Base-by-base conservation (phyloP, 2,888 invertebrate genomes). In the Hipparchia sbordonii region DNA sequence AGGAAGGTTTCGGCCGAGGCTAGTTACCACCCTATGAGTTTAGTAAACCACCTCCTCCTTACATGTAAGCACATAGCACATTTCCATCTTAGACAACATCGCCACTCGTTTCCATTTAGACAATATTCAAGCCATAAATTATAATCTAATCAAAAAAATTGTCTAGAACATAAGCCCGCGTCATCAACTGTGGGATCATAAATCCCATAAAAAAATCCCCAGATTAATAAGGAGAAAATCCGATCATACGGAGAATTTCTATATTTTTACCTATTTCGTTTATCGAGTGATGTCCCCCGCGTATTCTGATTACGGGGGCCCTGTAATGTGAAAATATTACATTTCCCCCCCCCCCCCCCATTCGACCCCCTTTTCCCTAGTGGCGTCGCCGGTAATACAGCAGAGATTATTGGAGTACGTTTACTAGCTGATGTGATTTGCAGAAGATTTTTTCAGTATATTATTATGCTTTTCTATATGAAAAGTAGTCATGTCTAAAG, bases 241-340 rank as follows among this genome's bases (percentile, higher is more conserved):
- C n/a, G 46, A 70, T 48, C 61, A 48, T 51, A 10, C 13, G 39
- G 23, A 45, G 12, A 52, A 60, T 70, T 72, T 67, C 59, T 70
- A 72, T 72, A 72, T 75, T 73, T 76, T 75, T 72, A 60, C 57
- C 68, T 70, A 70, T 76, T 74, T 66, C 72, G 70, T 61, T 76
- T 68, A 71, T 69, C 71, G 72, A 72, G 59, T 69, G 68, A 72
- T 62, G 75, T 78, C 81, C 80, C 82, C 61, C 56, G 80, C 73
- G 82, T 77, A 73, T 78, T 80, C 79, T 81, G 82, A 83, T 83
- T 82, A 82, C 79, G 77, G 78, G 80, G 81, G 80, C 76, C 76
- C 39, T 74, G 79, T 82, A 82, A 84, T 82, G 78, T 82, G 82
- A 80, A 80, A 82, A 82, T 83, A 83, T 84, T 81, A 80, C 80